Base-by-base conservation (phyloP, 2,113 vertebrate species). In the Elgaria multicarinata region DNA sequence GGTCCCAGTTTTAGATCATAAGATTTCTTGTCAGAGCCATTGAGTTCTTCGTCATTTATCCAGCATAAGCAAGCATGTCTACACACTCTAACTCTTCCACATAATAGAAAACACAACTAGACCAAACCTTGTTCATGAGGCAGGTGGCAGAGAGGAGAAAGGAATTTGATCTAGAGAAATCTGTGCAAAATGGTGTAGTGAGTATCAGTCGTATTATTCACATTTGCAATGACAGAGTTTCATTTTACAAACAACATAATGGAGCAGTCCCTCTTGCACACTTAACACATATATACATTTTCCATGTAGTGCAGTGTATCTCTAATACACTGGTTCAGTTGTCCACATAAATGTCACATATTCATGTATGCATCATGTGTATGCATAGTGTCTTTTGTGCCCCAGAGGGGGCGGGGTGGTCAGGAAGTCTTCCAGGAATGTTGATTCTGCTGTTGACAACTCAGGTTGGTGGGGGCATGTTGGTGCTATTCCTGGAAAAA, bases 401-500 rank as follows among this genome's bases (percentile, higher is more conserved):
- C 42, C 8, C 3, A 10, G 31, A 33, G 8, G 1, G 24, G 5
- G 39, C 42, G 39, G 39, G 28, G n/a, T 20, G 53, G n/a, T 50
- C 8, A 8, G 16, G 1, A 55, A n/a, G n/a, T 85, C 31, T 78
- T 78, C 46, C 58, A 55, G 64, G n/a, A 55, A 22, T 24, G n/a
- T 53, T 67, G 44, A 31, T 77, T 44, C 42, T 42, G 62, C 44
- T 78, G 62, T 69, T 53, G 44, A 16, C 36, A 78, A 78, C 22
- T 89, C 88, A 89, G 24, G 82, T 78, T 33, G 82, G 62, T 53
- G 46, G 72, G 36, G 74, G 50, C 75, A 28, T 8, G 64, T 69
- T 89, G 62, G 69, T 82, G 28, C 12, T 69, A 76, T 33, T 85
- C 82, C 88, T 89, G 46, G 64, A 20, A 46, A 55, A 77, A 72